Percentiles rank a stretch among this genome's conserved stretches.
These are phyloP conservation scores for Grus americana DNA, from an alignment of 2,113 vertebrate genomes.

Conservation along the genomic window DNA sequence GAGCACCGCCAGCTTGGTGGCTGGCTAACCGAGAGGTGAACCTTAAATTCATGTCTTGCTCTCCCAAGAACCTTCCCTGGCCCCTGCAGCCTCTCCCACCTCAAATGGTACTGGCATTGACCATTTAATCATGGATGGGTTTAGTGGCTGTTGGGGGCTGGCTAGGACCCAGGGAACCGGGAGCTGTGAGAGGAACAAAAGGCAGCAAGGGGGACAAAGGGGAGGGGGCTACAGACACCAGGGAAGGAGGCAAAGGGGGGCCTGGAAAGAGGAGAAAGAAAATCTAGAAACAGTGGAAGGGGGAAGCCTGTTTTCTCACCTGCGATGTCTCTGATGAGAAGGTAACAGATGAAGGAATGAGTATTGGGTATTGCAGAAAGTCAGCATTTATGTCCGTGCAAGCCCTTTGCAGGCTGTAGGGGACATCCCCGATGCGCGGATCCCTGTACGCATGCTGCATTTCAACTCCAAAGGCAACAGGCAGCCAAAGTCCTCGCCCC, in stretches of 20 bases:
- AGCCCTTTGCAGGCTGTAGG: not conserved
- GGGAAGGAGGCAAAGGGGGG: not conserved
- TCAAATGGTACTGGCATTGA: not conserved
- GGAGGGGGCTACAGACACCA: accelerated
- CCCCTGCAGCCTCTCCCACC: not conserved
- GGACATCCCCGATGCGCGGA: accelerated
- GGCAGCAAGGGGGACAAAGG: not conserved
- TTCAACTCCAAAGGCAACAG: not conserved
- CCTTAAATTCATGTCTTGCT: not conserved
- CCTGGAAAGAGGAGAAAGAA: not conserved
- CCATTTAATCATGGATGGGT: not conserved
- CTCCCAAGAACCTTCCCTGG: not conserved
- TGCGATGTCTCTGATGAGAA: not conserved
- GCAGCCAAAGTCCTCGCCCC: accelerated
- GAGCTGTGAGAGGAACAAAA: not conserved
- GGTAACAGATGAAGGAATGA: not conserved
- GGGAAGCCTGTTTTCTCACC: not conserved
- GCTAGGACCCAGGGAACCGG: not conserved
- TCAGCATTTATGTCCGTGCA: not conserved
- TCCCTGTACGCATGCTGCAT: accelerated
- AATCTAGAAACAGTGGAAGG: not conserved
- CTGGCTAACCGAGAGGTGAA: not conserved
- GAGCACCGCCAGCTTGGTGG: not conserved
- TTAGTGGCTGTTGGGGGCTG: not conserved
- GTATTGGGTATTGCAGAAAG: not conserved